phyloP scores from a whole-genome alignment of 1,140 invertebrate genomes.

The Chlorops oryzae region DNA sequence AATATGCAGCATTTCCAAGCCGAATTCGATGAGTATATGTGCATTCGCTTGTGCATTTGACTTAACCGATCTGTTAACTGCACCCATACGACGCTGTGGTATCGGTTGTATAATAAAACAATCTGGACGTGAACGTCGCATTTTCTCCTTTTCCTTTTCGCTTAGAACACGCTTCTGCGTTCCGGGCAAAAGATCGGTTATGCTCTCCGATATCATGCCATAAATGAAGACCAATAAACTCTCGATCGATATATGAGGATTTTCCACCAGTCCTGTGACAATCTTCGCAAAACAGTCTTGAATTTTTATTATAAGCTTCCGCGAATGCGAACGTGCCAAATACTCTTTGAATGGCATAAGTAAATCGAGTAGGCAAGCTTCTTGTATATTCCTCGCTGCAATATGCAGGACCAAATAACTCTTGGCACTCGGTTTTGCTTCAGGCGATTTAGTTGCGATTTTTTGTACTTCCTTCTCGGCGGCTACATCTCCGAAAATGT shows the following conservation, averaged over 20 bases:
- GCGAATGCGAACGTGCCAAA: constrained; percentile 67
- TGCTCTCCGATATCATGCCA: constrained; percentile 71
- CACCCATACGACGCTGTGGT: constrained; percentile 60
- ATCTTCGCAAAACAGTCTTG: constrained; percentile 74
- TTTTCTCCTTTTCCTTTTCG: constrained; percentile 51
- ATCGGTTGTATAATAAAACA: constrained; percentile 62
- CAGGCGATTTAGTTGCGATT: constrained; percentile 70
- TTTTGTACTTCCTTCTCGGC: constrained; percentile 90
- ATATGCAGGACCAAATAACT: constrained; percentile 82
- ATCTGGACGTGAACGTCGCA: constrained; percentile 55
- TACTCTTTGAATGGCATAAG: constrained; percentile 79
- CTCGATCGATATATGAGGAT: constrained; percentile 65
- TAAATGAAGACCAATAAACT: constrained; percentile 76
- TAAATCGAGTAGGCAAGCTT: constrained; percentile 68
- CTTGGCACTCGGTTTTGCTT: constrained; percentile 75
- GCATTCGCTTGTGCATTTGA: constrained; percentile 71
- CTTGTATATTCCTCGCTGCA: constrained; percentile 70
- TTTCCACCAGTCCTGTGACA: constrained; percentile 71
- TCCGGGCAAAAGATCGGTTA: constrained; percentile 59
- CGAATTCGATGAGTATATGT: constrained; percentile 87
- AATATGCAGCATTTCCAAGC: constrained; percentile 70
- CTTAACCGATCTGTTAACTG: constrained; percentile 53
- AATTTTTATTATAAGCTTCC: constrained; percentile 74
- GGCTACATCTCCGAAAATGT: constrained; percentile 78
- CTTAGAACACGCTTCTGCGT: constrained; percentile 51